Evolutionary conservation across 2,888 invertebrate species (phyloP), one percentile per base, ranked within the genome.

Genomic region (Lacanobia wlatinum): DNA sequence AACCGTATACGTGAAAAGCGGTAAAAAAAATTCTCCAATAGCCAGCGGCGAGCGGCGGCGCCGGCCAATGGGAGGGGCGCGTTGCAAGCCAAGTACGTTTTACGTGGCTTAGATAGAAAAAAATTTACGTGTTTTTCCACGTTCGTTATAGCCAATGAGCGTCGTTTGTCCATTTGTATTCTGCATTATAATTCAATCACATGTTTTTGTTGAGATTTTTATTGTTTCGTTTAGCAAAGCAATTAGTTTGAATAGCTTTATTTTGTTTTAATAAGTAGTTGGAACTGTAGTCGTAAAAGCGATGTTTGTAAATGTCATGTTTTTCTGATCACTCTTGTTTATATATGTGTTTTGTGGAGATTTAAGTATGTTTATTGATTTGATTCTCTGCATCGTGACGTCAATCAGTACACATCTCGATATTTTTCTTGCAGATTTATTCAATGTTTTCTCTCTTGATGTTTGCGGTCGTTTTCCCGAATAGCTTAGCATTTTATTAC

Each of bases 81-180:
- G 80, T 84, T 84, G 87, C 86, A 89, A 91, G 90, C 91, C 92
- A 94, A 94, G 95, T 96, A 95, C 91, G 91, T 91, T 93, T 93
- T 93, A 96, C 96, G 95, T 95, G 92, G 93, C 90, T 93, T 93
- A 94, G 94, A 92, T 93, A 93, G 92, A 93, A 95, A 95, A 94
- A 87, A 86, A 84, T 87, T 94, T 92, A 95, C 94, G 95, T 95
- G 94, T 95, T 95, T 95, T 96, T 94, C 94, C 94, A 94, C 92
- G 92, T 90, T 90, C 82, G 86, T 87, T 89, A 88, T 90, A 91
- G 92, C 95, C 95, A 94, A 94, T 95, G 90, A 92, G 91, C 89
- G 92, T 68, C 80, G 88, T 61, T 73, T 80, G 65, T 78, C 84
- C 73, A 86, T 92, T 91, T 85, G 87, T 92, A 92, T 90, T 43